These are phyloP conservation scores for Leptinotarsa lineolata DNA, from an alignment of 1,140 invertebrate species.

Conservation along the genomic window DNA sequence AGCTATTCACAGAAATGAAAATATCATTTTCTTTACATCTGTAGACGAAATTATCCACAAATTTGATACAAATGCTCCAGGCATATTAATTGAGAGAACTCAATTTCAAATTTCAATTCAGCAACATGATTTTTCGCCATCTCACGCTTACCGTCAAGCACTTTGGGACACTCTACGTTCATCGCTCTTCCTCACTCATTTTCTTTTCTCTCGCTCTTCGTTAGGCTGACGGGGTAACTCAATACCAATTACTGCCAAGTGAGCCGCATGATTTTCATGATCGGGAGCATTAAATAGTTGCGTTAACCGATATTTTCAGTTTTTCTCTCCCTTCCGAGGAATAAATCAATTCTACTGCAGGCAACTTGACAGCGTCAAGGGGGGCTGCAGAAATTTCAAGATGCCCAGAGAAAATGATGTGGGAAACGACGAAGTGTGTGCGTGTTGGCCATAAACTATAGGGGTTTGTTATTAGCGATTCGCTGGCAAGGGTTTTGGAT, in stretches of 20 bases:
- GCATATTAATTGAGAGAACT: too few species aligned
- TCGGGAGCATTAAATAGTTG: conserved; percentile 21
- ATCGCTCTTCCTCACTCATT: neutral
- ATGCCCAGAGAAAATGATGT: neutral
- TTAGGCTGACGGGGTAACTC: conserved; percentile 20
- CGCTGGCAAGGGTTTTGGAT: too few species aligned
- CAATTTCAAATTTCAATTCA: too few species aligned
- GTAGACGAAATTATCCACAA: too few species aligned
- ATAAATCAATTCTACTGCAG: conserved; percentile 15
- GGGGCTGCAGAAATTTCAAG: conserved; percentile 1
- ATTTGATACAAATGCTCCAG: too few species aligned
- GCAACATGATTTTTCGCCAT: too few species aligned
- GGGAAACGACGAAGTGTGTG: neutral
- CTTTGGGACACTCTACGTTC: neutral
- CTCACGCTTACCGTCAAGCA: too few species aligned
- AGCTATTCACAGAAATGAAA: too few species aligned
- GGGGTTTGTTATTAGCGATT: neutral
- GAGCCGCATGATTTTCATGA: conserved; percentile 23
- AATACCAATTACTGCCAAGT: conserved; percentile 20
- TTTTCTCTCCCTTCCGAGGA: conserved; percentile 1
- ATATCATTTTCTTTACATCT: too few species aligned
- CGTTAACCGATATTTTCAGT: conserved; percentile 22
- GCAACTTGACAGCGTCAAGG: conserved; percentile 11
- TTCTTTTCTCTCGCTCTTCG: conserved; percentile 4
- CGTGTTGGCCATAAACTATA: neutral